Evolutionary conservation across 1,140 invertebrate species (phyloP), one percentile per base, ranked within the genome.

Genomic region (Trachymyrmex cornetzi): DNA sequence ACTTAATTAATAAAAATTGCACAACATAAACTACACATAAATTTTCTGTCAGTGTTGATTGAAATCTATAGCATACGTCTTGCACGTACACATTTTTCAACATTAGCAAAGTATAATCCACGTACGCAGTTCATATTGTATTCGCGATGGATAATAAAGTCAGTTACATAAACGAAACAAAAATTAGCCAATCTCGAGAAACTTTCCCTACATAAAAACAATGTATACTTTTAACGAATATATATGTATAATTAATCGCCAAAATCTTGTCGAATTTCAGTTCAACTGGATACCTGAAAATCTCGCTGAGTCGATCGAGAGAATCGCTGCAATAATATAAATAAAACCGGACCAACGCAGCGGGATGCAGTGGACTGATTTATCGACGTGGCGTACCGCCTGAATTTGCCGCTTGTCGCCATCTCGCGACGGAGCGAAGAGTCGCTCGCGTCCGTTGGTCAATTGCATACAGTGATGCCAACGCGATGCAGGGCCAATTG

Each of bases 401-500:
- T 12, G 44, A 63, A 38, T 9, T 27, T 9, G 38, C 0, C 14
- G 24, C 1, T 11, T 44, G 0, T 0, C 53, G 55, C 64, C 72
- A 90, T 88, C 89, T 88, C 4, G 53, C 27, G 48, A 0, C 7
- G 2, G 2, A 11, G 9, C 2, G 4, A 2, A 0, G 1, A 38
- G 0, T 0, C 11, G 30, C n/a, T 19, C 1, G 12, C 7, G 61
- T 79, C n/a, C 79, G 48, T 24, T 57, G 16, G 66, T 80, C 50
- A 74, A 80, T n/a, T 12, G 38, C 66, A 24, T 27, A 59, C 89
- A 91, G 89, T 72, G 87, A 66, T 91, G 69, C 89, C 89, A 91
- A 88, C 89, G 75, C 59, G 77, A 88, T 67, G 89, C 89, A 67
- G 79, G 64, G 27, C 61, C 55, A 81, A 64, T 66, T 14, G 81